These are phyloP conservation scores for Hypanus sabinus DNA, from an alignment of 2,113 vertebrate genomes.

Conservation along the genomic window DNA sequence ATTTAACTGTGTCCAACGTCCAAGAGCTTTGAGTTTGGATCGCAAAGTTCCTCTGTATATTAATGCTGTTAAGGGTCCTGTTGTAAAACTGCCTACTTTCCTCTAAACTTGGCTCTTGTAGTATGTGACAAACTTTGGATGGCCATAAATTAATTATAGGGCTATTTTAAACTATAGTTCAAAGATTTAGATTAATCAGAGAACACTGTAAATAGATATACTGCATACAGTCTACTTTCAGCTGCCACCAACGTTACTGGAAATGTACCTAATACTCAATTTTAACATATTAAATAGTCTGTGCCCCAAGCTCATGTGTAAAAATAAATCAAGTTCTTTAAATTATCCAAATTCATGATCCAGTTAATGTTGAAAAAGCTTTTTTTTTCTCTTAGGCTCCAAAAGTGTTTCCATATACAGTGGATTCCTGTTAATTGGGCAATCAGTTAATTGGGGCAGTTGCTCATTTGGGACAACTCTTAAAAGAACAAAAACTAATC, in stretches of 20 bases:
- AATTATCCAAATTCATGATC: neutral
- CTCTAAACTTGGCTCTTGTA: neutral
- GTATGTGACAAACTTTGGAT: neutral
- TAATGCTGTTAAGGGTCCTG: too few relatives aligned
- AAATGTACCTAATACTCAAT: neutral
- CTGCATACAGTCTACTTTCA: neutral
- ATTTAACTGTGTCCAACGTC: too few relatives aligned
- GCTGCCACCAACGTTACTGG: neutral
- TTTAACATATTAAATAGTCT: neutral
- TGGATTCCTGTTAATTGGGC: too few relatives aligned
- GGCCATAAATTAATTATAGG: neutral
- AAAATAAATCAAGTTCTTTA: neutral
- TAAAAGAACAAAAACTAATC: too few relatives aligned
- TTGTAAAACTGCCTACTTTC: too few relatives aligned
- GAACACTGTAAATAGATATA: neutral
- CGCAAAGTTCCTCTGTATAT: too few relatives aligned
- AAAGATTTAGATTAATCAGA: neutral
- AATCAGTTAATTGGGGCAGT: too few relatives aligned
- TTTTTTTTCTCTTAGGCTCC: neutral
- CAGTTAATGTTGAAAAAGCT: neutral
- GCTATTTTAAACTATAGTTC: neutral
- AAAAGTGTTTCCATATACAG: too few relatives aligned
- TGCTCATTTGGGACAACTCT: too few relatives aligned
- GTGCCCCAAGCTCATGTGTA: neutral
- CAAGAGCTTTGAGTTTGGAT: too few relatives aligned